A percentile compares a stretch with the other conserved stretches of the same genome.
Evolutionary conservation across 92 coral and sea anemone genomes (phyloP).

Genomic region (Parazoanthus swiftii): DNA sequence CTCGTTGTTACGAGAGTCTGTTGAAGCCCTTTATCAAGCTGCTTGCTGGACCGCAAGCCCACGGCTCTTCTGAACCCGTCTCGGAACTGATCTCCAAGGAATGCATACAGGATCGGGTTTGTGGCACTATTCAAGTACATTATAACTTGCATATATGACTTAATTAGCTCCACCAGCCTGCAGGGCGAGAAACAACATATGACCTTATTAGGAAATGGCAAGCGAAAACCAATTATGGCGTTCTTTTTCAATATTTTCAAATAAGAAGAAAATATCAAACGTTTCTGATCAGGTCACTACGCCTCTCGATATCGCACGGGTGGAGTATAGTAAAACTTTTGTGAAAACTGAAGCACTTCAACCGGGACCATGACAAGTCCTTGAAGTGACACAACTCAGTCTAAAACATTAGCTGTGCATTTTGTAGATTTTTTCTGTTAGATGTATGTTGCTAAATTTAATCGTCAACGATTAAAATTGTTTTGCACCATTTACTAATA

Average conservation of each 20-base stretch:
- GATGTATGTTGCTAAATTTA: neutral
- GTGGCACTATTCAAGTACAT: constrained; percentile 86
- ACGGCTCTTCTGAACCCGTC: constrained; percentile 65
- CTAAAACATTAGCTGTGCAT: neutral
- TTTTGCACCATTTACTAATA: constrained; percentile 38
- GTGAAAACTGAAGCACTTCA: neutral
- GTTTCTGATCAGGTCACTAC: too few relatives aligned
- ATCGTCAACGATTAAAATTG: neutral
- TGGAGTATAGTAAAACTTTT: neutral
- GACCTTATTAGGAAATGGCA: constrained; percentile 37
- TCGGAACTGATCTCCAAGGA: constrained; percentile 79
- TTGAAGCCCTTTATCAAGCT: neutral
- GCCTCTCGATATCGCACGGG: neutral
- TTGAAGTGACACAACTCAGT: neutral
- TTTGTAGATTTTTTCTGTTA: neutral
- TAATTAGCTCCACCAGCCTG: constrained; percentile 61
- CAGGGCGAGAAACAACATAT: constrained; percentile 34
- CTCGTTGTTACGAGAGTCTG: constrained; percentile 32
- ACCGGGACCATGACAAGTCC: too few relatives aligned
- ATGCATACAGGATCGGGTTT: constrained; percentile 79
- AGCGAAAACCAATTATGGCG: neutral
- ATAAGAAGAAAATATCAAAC: too few relatives aligned
- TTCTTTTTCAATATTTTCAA: too few relatives aligned
- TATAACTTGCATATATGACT: constrained; percentile 57
- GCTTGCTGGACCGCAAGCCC: constrained; percentile 29